Evolutionary conservation across 1,140 invertebrate species (phyloP), one percentile per base, ranked within the genome.

Genomic region (Conus betulinus): DNA sequence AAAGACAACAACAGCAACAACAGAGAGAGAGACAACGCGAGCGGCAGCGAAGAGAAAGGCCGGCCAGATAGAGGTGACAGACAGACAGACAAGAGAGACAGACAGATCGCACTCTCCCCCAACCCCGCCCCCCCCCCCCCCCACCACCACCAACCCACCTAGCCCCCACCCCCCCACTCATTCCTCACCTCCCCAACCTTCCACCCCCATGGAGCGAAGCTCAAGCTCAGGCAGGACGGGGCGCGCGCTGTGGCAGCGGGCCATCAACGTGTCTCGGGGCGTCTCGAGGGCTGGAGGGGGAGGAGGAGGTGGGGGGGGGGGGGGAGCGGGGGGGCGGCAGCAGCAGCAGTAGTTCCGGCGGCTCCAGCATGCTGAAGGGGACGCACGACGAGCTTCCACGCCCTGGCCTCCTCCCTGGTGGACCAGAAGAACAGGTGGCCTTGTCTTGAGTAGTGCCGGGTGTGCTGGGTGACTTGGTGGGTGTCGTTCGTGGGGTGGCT

Each of bases 351-450:
- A n/a, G 6, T 15, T 23, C 25, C 3, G n/a, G 55, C 10, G 83
- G 60, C 5, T 23, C 23, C 53, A 63, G 20, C 53, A 84, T 84
- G 83, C 83, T 39, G 83, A 84, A 84, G 55, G 55, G 15, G 5
- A 5, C n/a, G 15, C 23, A 15, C 11, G 55, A 78, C 76, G 57
- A 84, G 83, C 17, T 84, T 84, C 57, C 83, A 84, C 5, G 83
- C 83, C 63, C 55, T 84, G 83, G 83, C 83, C 13, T 63, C 83
- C 5, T n/a, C 83, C 27, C 57, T 84, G 55, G 63, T 84, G 53
- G 83, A 84, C 5, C 83, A 84, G 55, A 57, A 39, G 83, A 84
- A 84, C 83, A 84, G 83, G 83, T 84, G 57, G 83, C 39, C 39
- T 39, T 39, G 39, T 39, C 39, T 39, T 39, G 39, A 39, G 39